These are phyloP conservation scores for Dryobates pubescens DNA, from an alignment of 2,797 vertebrate genomes.

Conservation along the genomic window DNA sequence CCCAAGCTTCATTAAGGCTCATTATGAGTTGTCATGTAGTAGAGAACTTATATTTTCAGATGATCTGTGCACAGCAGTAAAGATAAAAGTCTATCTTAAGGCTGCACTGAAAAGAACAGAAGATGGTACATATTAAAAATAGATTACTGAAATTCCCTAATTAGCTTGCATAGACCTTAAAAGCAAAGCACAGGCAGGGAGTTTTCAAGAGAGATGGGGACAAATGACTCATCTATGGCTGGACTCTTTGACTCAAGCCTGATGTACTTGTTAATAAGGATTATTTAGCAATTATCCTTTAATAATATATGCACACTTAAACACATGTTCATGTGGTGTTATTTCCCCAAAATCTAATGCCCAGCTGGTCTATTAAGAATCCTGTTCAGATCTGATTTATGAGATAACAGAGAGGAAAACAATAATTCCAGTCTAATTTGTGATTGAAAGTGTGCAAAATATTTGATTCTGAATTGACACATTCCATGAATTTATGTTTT, in stretches of 20 bases:
- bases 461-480: neutral
- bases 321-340: neutral
- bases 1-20: slow-evolving; percentile 83
- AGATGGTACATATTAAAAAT: slow-evolving; percentile 82
- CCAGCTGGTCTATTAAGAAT: neutral
- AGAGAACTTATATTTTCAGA: slow-evolving; percentile 80
- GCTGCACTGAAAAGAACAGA: slow-evolving; percentile 82
- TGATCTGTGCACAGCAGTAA: slow-evolving; percentile 80
- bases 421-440: neutral
- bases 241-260: slow-evolving; percentile 42
- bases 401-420: neutral
- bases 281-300: slow-evolving; percentile 11
- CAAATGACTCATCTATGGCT: slow-evolving; percentile 58
- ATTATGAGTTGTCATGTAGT: slow-evolving; percentile 84
- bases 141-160: slow-evolving; percentile 80
- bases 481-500: neutral
- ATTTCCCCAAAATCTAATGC: neutral
- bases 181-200: slow-evolving; percentile 67
- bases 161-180: slow-evolving; percentile 74
- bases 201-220: slow-evolving; percentile 65
- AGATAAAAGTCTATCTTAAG: slow-evolving; percentile 85
- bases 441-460: neutral
- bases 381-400: neutral
- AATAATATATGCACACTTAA: neutral
- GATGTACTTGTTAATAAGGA: neutral